Conservation (phyloP, 2,797 vertebrate genomes). For the Octomys mimax region DNA sequence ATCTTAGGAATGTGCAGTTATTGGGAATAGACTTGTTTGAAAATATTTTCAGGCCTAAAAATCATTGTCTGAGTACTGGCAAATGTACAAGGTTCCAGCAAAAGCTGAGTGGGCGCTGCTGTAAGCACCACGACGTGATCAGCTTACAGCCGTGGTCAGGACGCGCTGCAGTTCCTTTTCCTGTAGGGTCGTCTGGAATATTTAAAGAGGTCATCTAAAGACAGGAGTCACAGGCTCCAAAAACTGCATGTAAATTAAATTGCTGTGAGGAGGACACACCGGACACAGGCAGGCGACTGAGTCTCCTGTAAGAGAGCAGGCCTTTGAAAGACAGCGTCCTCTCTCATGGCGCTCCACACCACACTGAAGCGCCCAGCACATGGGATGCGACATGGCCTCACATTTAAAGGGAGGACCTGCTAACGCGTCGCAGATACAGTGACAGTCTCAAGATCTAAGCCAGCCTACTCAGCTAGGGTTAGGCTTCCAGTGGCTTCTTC, state of each 20-base stretch:
- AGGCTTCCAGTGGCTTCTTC: background rate
- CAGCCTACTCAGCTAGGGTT: background rate
- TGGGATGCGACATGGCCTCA: background rate
- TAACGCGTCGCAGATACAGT: conserved; percentile 17
- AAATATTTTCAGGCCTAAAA: conserved; percentile 54
- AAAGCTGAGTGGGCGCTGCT: background rate
- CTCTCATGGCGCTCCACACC: conserved; percentile 10
- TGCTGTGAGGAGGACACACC: conserved; percentile 18
- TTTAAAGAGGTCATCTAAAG: conserved; percentile 22
- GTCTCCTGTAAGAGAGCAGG: conserved; percentile 43
- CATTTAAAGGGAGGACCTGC: conserved; percentile 26
- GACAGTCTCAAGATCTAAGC: background rate
- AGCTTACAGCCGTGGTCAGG: background rate
- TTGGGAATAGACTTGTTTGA: conserved; percentile 27
- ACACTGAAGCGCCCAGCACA: background rate
- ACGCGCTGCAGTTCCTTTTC: conserved; percentile 35
- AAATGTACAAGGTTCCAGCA: conserved; percentile 38
- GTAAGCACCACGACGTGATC: conserved; percentile 8
- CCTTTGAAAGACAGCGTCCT: conserved; percentile 44
- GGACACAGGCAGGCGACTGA: background rate
- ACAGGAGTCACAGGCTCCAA: conserved; percentile 32
- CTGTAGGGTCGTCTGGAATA: conserved; percentile 9
- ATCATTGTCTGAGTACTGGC: background rate
- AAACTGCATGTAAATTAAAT: conserved; percentile 35
- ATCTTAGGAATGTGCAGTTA: background rate